Conservation (phyloP, 2,888 invertebrate species). For the Drosophila monieri region DNA sequence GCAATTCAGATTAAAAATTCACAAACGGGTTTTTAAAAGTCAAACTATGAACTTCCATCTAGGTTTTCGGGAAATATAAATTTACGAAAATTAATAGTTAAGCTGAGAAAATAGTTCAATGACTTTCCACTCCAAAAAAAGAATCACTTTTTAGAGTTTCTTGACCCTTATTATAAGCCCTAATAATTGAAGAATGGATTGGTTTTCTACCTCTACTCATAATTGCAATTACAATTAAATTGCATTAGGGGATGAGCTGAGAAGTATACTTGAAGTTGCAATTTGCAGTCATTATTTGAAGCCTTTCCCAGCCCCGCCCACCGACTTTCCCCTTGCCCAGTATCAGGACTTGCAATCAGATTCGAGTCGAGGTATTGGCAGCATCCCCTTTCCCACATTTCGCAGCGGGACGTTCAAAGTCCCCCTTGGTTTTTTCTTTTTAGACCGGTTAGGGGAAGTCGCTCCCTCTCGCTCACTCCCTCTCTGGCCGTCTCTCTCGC, state of each 20-base stretch:
- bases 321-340: too few relatives aligned
- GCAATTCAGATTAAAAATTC: neutral
- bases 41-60: neutral
- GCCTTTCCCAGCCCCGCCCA: neutral
- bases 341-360: conserved; percentile 48
- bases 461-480: conserved; percentile 5
- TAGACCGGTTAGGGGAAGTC: conserved; percentile 35
- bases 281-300: conserved; percentile 6
- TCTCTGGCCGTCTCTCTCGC: neutral
- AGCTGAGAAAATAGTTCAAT: too few relatives aligned
- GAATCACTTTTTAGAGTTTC: neutral
- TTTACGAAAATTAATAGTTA: too few relatives aligned
- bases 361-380: conserved; percentile 21
- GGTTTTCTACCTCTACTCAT: neutral
- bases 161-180: neutral
- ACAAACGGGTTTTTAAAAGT: neutral
- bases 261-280: conserved; percentile 4
- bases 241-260: conserved; percentile 1
- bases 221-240: neutral
- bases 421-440: conserved; percentile 20
- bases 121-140: neutral
- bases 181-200: neutral
- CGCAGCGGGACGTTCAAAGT: conserved; percentile 59
- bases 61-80: neutral
- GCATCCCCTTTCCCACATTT: conserved; percentile 29